A percentile compares a stretch with the other conserved stretches of the same genome.
Conservation (phyloP, 2,888 invertebrate species). For the Hyposoter dolosus region DNA sequence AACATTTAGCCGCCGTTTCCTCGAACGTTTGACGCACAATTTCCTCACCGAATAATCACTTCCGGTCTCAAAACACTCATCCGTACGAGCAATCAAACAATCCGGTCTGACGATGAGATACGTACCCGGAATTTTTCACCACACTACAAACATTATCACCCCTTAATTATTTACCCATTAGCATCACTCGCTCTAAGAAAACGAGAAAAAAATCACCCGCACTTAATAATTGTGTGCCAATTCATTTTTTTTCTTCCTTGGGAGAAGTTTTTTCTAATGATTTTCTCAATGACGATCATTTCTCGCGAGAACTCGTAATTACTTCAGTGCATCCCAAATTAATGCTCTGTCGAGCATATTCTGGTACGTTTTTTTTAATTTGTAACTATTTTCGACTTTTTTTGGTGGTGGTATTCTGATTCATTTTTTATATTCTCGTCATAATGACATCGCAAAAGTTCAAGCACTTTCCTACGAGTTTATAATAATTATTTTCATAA, state of each 20-base stretch:
- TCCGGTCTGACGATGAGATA: slow-evolving; percentile 30
- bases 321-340: not conserved
- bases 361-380: not conserved
- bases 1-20: slow-evolving; percentile 49
- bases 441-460: not conserved
- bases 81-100: slow-evolving; percentile 39
- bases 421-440: not conserved
- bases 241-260: not conserved
- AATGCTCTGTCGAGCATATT: not conserved
- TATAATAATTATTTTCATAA: not conserved
- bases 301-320: not conserved
- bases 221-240: slow-evolving; percentile 1
- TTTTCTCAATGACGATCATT: not conserved
- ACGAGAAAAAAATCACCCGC: not conserved
- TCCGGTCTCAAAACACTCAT: slow-evolving; percentile 51
- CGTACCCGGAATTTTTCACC: slow-evolving; percentile 45
- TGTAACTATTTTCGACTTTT: not conserved
- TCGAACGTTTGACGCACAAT: slow-evolving; percentile 54
- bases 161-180: not conserved
- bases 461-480: not conserved
- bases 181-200: not conserved
- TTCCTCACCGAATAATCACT: slow-evolving; percentile 64
- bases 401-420: not conserved
- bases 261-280: not conserved
- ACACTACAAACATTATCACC: slow-evolving; percentile 34